Conservation (phyloP, 2,797 vertebrate species). For the Dendrocincla tyrannina region DNA sequence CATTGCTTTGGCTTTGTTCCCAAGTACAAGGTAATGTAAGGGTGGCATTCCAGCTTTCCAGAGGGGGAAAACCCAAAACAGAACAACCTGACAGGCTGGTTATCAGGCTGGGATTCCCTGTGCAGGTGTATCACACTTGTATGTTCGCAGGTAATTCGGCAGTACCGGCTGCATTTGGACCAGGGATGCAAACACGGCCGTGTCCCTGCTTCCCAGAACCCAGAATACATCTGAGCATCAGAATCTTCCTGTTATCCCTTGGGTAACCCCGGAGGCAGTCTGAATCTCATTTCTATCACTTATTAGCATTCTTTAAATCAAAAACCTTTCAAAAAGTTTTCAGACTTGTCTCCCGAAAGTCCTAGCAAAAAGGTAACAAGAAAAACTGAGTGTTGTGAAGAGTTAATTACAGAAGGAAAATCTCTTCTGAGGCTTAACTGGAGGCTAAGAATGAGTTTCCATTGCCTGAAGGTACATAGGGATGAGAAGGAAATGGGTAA, state of each 20-base stretch:
- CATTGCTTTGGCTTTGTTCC: background rate
- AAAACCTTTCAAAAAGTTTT: accelerated
- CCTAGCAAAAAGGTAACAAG: background rate
- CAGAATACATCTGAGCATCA: background rate
- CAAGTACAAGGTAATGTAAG: background rate
- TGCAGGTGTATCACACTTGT: background rate
- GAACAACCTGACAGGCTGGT: background rate
- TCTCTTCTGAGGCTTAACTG: background rate
- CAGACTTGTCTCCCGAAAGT: background rate
- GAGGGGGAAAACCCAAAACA: background rate
- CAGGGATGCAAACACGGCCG: background rate
- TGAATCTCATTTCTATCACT: background rate
- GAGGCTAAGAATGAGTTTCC: background rate
- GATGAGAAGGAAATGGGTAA: background rate
- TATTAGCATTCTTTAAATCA: background rate
- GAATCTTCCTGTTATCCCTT: background rate
- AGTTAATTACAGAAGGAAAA: background rate
- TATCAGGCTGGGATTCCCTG: background rate
- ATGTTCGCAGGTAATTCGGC: background rate
- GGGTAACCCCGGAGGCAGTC: background rate
- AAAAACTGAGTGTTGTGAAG: background rate
- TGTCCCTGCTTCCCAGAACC: background rate
- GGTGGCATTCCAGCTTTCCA: background rate
- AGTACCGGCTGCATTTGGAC: background rate
- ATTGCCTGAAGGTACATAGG: background rate